Percentiles rank a stretch among this genome's conserved stretches.
Conservation (phyloP, 2,797 vertebrate genomes). For the Limnodromus scolopaceus region DNA sequence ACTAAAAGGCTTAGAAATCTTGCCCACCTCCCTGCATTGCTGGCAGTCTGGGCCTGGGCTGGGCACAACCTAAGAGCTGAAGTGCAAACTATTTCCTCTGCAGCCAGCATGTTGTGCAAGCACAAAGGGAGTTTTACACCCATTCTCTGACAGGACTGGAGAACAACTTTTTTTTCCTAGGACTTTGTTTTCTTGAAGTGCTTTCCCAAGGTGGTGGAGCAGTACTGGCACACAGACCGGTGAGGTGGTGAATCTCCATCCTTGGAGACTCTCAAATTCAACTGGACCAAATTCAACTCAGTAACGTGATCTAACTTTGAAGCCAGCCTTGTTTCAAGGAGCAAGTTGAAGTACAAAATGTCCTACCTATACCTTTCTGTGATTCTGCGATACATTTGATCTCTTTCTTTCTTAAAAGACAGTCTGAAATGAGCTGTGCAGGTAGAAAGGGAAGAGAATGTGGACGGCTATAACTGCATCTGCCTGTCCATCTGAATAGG, state of each 20-base stretch:
- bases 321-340: not conserved
- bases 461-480: not conserved
- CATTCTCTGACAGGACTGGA: not conserved
- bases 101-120: not conserved
- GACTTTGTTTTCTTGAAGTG: not conserved
- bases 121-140: not conserved
- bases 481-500: not conserved
- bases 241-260: not conserved
- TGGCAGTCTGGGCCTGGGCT: not conserved
- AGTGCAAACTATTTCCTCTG: not conserved
- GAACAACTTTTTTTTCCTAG: not conserved
- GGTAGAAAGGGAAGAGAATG: not conserved
- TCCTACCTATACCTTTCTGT: not conserved
- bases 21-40: not conserved
- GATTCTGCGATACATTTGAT: not conserved
- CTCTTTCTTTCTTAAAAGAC: not conserved
- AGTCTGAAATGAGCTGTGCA: not conserved
- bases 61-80: not conserved
- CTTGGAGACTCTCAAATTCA: not conserved
- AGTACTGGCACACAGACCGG: not conserved
- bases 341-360: not conserved
- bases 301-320: not conserved
- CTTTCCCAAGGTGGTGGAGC: not conserved
- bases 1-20: not conserved
- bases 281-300: not conserved